Conservation (phyloP, 2,113 vertebrate genomes). For the Strigops habroptila region DNA sequence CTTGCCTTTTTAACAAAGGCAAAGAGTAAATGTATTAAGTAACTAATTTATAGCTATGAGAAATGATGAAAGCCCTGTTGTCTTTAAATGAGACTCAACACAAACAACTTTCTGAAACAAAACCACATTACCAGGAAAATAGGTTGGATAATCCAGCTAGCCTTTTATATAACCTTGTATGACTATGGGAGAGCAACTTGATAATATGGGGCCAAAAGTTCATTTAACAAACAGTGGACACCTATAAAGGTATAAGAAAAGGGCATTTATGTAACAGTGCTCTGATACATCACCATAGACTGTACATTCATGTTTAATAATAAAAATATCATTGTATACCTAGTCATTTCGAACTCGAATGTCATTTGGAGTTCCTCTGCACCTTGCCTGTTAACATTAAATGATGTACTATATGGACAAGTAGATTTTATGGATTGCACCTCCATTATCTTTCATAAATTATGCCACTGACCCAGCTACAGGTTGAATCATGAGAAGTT, state of each 20-base stretch:
- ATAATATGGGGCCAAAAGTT: background rate
- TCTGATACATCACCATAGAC: background rate
- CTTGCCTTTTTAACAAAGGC: background rate
- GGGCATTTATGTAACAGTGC: background rate
- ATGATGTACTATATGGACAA: background rate
- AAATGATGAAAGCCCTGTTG: background rate
- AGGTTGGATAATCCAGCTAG: background rate
- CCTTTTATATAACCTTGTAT: background rate
- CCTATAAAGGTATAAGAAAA: background rate
- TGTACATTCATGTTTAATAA: background rate
- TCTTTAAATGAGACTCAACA: background rate
- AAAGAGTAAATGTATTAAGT: background rate
- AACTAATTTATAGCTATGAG: background rate
- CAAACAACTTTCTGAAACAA: background rate
- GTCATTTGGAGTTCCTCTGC: background rate
- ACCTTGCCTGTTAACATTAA: background rate
- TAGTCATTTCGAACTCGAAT: background rate
- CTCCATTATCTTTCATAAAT: background rate
- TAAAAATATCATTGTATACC: background rate
- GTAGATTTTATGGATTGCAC: background rate
- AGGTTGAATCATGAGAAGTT: background rate
- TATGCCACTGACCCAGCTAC: background rate
- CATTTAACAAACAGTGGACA: background rate
- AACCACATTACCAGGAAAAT: background rate
- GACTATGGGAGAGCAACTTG: background rate